phyloP scores from a whole-genome alignment of 2,888 invertebrate genomes.

The Spisula subtruncata region DNA sequence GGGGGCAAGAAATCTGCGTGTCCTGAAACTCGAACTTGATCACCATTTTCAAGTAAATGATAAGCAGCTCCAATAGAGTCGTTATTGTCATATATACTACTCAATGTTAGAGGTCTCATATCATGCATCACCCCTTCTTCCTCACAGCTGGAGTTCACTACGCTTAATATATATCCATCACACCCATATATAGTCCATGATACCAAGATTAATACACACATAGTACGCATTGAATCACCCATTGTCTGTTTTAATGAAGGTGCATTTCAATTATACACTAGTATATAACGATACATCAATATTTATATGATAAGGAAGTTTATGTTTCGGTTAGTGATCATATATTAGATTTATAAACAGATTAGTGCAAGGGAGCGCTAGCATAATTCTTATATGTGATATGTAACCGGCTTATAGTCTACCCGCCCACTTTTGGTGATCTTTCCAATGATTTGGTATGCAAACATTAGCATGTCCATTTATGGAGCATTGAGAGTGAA shows the following conservation, averaged over 20 bases:
- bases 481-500: no score
- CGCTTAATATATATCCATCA: background rate
- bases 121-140: background rate
- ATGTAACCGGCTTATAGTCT: no score
- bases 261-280: no score
- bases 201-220: background rate
- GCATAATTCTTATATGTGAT: no score
- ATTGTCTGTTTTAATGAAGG: background rate
- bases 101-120: background rate
- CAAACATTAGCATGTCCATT: no score
- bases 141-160: background rate
- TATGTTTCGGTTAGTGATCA: no score
- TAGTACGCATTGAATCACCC: background rate
- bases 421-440: no score
- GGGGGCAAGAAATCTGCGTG: background rate
- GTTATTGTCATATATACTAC: background rate
- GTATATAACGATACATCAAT: no score
- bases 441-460: no score
- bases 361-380: no score
- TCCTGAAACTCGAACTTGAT: background rate
- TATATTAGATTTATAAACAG: no score
- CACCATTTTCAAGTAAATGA: background rate
- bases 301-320: no score
- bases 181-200: background rate
- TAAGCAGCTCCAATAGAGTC: background rate